Conservation (phyloP, 2,113 vertebrate genomes). For the Mustela lutreola region DNA sequence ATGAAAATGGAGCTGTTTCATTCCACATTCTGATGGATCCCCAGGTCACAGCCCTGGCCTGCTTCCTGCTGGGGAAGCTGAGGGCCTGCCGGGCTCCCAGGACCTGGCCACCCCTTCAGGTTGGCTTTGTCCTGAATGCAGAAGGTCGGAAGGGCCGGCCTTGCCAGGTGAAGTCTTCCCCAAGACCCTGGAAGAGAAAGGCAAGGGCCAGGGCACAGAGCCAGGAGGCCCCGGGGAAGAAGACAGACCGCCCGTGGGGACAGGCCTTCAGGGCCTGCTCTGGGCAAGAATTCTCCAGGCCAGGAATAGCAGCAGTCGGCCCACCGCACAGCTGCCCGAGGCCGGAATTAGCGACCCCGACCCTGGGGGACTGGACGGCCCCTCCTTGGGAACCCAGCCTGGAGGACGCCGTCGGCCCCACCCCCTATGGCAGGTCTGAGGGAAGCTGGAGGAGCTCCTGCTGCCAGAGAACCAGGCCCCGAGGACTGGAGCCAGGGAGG, state of each 20-base stretch:
- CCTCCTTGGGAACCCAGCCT: constrained; percentile 50
- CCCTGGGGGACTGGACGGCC: constrained; percentile 60
- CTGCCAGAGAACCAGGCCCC: neutral
- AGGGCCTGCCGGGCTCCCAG: rapidly evolving
- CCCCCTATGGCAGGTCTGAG: neutral
- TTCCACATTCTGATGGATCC: neutral
- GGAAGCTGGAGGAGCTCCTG: neutral
- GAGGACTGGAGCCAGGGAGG: rapidly evolving
- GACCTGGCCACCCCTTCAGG: neutral
- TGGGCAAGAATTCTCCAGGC: constrained; percentile 74
- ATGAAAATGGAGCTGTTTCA: neutral
- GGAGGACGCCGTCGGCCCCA: neutral
- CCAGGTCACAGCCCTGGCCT: neutral
- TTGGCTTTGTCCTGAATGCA: neutral
- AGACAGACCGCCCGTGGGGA: neutral
- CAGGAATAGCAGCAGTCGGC: constrained; percentile 75
- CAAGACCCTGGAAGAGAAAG: neutral
- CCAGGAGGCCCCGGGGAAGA: constrained; percentile 1
- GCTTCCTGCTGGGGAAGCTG: neutral
- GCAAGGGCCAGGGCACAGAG: neutral
- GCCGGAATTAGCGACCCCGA: constrained; percentile 75
- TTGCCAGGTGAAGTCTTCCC: neutral
- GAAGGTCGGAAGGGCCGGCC: neutral
- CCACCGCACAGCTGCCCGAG: constrained; percentile 24
- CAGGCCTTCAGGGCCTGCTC: constrained; percentile 11